Percentiles rank a stretch among this genome's conserved stretches.
phyloP scores from a whole-genome alignment of 2,888 invertebrate genomes.

The Oligia strigilis region DNA sequence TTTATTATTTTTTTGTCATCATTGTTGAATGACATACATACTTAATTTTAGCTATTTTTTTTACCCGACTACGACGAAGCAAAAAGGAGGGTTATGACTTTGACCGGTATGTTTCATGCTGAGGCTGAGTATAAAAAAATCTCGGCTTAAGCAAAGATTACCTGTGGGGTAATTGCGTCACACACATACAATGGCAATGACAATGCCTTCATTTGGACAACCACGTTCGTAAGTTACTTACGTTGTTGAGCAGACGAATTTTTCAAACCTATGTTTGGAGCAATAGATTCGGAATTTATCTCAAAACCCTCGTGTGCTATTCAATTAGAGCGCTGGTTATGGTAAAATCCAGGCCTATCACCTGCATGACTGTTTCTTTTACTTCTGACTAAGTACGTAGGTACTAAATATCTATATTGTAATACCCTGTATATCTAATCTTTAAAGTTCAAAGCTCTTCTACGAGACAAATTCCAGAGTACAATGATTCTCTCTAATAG shows the following conservation, averaged over 20 bases:
- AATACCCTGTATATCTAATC: background rate
- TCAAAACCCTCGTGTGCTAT: background rate
- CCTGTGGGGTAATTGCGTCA: background rate
- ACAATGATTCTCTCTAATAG: conserved; percentile 29
- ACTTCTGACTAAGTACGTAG: background rate
- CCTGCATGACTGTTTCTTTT: background rate
- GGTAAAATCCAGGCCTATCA: background rate
- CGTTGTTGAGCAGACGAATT: background rate
- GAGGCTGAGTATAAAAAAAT: background rate
- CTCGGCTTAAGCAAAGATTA: background rate
- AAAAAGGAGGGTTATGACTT: no score
- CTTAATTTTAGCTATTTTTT: background rate
- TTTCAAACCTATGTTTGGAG: background rate
- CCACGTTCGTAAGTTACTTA: no score
- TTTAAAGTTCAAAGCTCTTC: conserved; percentile 7
- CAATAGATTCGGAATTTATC: background rate
- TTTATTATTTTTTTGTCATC: background rate
- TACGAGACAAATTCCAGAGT: background rate
- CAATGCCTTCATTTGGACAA: background rate
- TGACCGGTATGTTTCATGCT: no score
- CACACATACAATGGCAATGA: background rate
- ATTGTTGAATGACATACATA: background rate
- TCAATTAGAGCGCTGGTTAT: background rate
- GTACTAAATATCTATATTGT: background rate
- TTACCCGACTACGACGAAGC: no score